A percentile compares a stretch with the other conserved stretches of the same genome.
phyloP scores from a whole-genome alignment of 1,140 invertebrate species.

The Drosophila sproati region DNA sequence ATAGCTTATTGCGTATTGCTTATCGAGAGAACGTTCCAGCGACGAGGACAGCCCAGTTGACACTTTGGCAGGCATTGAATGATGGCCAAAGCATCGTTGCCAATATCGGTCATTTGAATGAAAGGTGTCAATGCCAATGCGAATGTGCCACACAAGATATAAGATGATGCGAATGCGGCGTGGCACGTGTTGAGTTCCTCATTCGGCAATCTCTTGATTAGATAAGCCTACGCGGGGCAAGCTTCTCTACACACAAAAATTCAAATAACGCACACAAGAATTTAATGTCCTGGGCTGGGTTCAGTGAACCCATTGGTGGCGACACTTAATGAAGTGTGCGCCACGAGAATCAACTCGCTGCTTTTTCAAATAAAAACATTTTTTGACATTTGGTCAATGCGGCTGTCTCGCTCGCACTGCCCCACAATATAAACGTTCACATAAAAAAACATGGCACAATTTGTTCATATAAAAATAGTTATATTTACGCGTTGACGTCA shows the following conservation, averaged over 20 bases:
- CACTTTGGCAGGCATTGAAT: conserved; percentile 4
- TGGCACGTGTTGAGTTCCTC: conserved; percentile 7
- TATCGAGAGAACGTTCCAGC: neutral
- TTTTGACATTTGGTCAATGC: conserved; percentile 23
- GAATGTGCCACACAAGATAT: neutral
- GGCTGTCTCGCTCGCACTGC: conserved; percentile 3
- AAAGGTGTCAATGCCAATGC: neutral
- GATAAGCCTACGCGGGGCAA: neutral
- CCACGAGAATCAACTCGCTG: conserved; percentile 16
- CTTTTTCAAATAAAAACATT: conserved; percentile 26
- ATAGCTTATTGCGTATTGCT: neutral
- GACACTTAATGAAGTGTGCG: conserved; percentile 23
- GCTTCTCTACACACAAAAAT: too few species aligned
- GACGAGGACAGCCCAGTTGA: neutral
- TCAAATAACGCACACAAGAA: neutral
- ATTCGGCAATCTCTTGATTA: conserved; percentile 6
- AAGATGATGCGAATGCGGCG: neutral
- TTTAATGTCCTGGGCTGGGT: conserved; percentile 20
- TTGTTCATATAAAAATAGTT: conserved; percentile 71
- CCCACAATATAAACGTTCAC: conserved; percentile 45
- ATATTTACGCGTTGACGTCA: conserved; percentile 75
- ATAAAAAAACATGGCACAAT: conserved; percentile 50
- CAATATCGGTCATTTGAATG: conserved; percentile 13
- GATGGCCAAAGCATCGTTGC: neutral
- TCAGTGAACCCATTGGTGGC: conserved; percentile 5